Conservation (phyloP, 2,113 vertebrate species). For the Chaetodon auriga region DNA sequence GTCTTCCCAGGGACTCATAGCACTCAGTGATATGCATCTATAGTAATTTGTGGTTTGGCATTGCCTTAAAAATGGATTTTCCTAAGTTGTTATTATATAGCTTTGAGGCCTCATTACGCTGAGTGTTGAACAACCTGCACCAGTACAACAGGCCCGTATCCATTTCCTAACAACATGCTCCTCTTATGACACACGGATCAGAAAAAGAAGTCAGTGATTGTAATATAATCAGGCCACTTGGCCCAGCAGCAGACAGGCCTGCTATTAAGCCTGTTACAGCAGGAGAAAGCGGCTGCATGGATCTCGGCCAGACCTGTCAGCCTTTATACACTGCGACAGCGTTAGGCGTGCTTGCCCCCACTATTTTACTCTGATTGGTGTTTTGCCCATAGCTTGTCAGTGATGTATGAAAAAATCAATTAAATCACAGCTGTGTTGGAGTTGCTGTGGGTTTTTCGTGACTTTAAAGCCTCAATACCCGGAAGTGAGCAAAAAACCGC, state of each 20-base stretch:
- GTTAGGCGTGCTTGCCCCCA: constrained; percentile 82
- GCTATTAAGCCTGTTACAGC: constrained; percentile 46
- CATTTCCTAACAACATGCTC: constrained; percentile 51
- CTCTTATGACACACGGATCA: constrained; percentile 55
- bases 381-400: constrained; percentile 84
- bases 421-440: constrained; percentile 85
- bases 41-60: constrained; percentile 56
- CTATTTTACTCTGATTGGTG: constrained; percentile 70
- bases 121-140: constrained; percentile 41
- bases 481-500: constrained; percentile 68
- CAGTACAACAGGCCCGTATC: constrained; percentile 42
- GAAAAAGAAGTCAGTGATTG: constrained; percentile 55
- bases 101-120: constrained; percentile 53
- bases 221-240: constrained; percentile 69
- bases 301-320: constrained; percentile 70
- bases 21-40: constrained; percentile 26
- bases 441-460: constrained; percentile 78
- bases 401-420: constrained; percentile 97
- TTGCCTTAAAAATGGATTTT: constrained; percentile 42
- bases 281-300: constrained; percentile 56
- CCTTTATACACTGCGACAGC: constrained; percentile 59
- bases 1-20: neutral
- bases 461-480: constrained; percentile 38
- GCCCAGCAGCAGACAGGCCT: constrained; percentile 45
- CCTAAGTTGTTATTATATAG: constrained; percentile 37